A percentile compares a stretch with the other conserved stretches of the same genome.
Conservation (phyloP, 30 jellyfish, hydroid and myxozoan species). For the Hydra vulgaris region DNA sequence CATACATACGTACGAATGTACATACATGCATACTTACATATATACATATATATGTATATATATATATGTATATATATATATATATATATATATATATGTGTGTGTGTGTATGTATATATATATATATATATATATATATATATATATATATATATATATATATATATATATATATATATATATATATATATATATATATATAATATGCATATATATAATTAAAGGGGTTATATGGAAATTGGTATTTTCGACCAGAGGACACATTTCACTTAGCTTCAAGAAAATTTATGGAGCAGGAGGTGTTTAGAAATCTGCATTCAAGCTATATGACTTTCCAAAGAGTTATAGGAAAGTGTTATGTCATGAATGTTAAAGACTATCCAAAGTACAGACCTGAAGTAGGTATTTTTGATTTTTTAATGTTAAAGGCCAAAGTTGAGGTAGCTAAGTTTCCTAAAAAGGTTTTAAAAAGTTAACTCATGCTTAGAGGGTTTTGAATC, state of each 20-base stretch:
- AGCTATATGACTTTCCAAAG: conserved; percentile 49
- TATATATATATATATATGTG: too few species aligned
- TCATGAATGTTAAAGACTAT: conserved; percentile 65
- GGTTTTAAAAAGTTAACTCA: background rate
- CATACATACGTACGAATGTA: too few species aligned
- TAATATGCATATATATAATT: too few species aligned
- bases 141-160: too few species aligned
- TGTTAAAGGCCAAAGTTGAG: background rate
- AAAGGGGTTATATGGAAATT: conserved; percentile 87
- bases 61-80: too few species aligned
- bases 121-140: too few species aligned
- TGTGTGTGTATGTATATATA: too few species aligned
- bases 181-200: too few species aligned
- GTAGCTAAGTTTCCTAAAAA: background rate
- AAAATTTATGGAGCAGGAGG: conserved; percentile 78
- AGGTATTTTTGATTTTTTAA: background rate
- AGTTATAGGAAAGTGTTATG: conserved; percentile 74
- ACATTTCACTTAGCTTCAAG: conserved; percentile 91
- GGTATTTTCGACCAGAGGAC: conserved; percentile 96
- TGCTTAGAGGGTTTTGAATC: too few species aligned
- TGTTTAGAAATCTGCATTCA: conserved; percentile 73
- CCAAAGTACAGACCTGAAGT: conserved; percentile 50
- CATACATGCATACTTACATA: too few species aligned
- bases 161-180: too few species aligned
- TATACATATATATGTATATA: too few species aligned